Evolutionary conservation across 1,140 invertebrate genomes (phyloP), one percentile per base, ranked within the genome.

Genomic region (Bombus polaris): DNA sequence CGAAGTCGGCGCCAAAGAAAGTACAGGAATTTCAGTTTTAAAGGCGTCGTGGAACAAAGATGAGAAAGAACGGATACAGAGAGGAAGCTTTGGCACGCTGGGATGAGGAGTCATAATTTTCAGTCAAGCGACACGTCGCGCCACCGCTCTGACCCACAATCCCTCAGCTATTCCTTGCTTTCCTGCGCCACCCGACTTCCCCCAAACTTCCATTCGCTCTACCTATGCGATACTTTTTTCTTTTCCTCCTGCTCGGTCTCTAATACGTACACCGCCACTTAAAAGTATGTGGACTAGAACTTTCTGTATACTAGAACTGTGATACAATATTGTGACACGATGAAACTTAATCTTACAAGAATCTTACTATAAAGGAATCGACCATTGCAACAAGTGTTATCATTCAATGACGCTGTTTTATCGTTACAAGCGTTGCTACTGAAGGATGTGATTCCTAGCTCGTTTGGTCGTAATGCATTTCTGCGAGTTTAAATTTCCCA

Each of bases 101-200:
- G 47, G 93, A 94, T 93, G 93, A 94, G 91, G 88, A 93, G 93
- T 92, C 92, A 92, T 94, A 94, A 94, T 94, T 94, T 90, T 93
- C 91, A 89, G 89, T 85, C 78, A 77, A 81, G 86, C 89, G 92
- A 94, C 92, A 85, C 85, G 91, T 91, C 91, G 88, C 88, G 83
- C 87, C 88, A 68, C 28, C 10, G 28, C 82, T 88, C 82, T 89
- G 87, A 92, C 90, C 91, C 81, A 89, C 90, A 92, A 93, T 91
- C 84, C 85, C 81, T 53, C 47, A 8, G 18, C 47, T 78, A 4
- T 78, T 59, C 10, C 2, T 39, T 9, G 1, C 32, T 44, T 12
- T 22, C 2, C 18, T 8, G 9, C 35, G 4, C 73, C 25, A 18
- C 2, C 37, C 28, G 10, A 9, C 13, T 47, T 71, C 75, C 44